Evolutionary conservation across 2,888 invertebrate genomes (phyloP).

Genomic region (Caenorhabditis becei): DNA sequence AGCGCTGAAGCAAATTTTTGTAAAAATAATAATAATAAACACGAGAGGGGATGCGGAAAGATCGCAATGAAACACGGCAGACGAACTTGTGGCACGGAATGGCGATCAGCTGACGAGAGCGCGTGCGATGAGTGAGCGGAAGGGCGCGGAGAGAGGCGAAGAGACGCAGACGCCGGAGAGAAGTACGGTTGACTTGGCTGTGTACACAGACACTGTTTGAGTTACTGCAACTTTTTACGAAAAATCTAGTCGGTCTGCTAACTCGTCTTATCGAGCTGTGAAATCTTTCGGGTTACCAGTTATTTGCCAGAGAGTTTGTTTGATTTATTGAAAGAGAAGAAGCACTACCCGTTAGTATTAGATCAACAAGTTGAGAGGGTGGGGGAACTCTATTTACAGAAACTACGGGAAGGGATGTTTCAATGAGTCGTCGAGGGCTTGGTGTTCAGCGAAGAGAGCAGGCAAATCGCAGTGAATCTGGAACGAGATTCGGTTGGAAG

Average conservation of each 20-base stretch:
- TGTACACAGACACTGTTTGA: conserved; percentile 32
- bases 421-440: not conserved
- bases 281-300: conserved; percentile 40
- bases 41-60: conserved; percentile 10
- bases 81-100: conserved; percentile 32
- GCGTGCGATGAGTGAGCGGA: conserved; percentile 12
- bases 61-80: conserved; percentile 22
- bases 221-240: conserved; percentile 41
- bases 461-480: conserved; percentile 52
- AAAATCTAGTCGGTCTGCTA: conserved; percentile 39
- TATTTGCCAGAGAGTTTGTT: conserved; percentile 22
- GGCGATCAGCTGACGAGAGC: conserved; percentile 51
- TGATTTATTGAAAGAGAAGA: conserved; percentile 40
- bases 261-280: conserved; percentile 47
- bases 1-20: conserved; percentile 14
- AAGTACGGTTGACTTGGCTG: conserved; percentile 25
- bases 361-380: conserved; percentile 15
- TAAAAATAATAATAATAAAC: conserved; percentile 33
- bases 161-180: conserved; percentile 16
- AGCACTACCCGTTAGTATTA: conserved; percentile 40
- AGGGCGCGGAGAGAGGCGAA: not conserved
- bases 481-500: not conserved
- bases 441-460: conserved; percentile 33
- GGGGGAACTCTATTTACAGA: conserved; percentile 29
- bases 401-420: not conserved